phyloP scores from a whole-genome alignment of 2,797 vertebrate genomes.

The Strix occidentalis region DNA sequence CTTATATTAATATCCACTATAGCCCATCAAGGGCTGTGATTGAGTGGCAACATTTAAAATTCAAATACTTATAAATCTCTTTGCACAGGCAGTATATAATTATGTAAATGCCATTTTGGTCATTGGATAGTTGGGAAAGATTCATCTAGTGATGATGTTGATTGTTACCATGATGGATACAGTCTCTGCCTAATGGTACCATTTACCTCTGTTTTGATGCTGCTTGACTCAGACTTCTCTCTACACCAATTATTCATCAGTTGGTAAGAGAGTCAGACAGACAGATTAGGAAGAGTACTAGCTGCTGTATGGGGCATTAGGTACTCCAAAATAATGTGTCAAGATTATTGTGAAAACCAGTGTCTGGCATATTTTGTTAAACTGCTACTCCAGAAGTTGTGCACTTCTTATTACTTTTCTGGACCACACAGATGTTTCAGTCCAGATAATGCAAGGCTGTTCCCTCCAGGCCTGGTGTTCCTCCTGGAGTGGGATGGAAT shows the following conservation, averaged over 20 bases:
- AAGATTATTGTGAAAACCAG: neutral
- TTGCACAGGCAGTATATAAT: neutral
- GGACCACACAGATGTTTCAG: neutral
- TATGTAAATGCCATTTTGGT: neutral
- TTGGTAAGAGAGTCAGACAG: neutral
- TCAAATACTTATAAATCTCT: neutral
- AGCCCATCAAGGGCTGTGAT: neutral
- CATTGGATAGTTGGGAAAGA: neutral
- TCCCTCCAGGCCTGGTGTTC: neutral
- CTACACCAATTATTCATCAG: neutral
- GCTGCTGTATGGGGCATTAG: neutral
- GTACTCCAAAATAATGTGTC: accelerated
- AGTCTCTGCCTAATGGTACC: neutral
- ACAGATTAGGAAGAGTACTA: neutral
- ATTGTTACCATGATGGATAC: neutral
- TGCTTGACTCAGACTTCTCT: neutral
- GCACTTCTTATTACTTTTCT: neutral
- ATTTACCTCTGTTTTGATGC: neutral
- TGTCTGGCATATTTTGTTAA: neutral
- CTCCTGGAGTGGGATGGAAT: neutral
- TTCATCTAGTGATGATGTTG: neutral
- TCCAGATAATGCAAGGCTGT: neutral
- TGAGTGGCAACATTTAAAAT: neutral
- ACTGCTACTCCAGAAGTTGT: neutral
- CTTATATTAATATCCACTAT: neutral